A percentile compares a stretch with the other conserved stretches of the same genome.
phyloP scores from a whole-genome alignment of 2,888 invertebrate species.

The Incurvaria masculella region DNA sequence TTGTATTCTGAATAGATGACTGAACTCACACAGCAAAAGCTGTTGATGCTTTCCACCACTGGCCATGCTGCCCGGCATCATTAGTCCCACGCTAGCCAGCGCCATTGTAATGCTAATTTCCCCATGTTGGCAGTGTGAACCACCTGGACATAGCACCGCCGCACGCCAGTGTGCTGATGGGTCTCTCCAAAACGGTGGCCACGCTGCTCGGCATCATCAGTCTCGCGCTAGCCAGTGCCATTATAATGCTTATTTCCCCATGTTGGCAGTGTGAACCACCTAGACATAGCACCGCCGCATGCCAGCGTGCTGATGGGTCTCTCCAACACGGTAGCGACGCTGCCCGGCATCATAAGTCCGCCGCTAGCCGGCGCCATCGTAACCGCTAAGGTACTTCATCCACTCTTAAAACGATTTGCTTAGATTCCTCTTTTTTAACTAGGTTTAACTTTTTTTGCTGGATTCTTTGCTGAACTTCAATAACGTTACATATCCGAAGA shows the following conservation, averaged over 20 bases:
- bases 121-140: constrained; percentile 75
- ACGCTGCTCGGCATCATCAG: constrained; percentile 91
- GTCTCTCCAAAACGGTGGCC: constrained; percentile 86
- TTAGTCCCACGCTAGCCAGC: constrained; percentile 83
- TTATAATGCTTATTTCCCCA: constrained; percentile 71
- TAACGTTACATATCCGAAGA: too few species aligned
- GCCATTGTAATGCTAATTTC: constrained; percentile 69
- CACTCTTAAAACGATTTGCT: not conserved
- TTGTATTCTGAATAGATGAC: too few species aligned
- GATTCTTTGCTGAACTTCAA: too few species aligned
- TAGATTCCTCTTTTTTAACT: not conserved
- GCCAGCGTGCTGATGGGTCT: constrained; percentile 91
- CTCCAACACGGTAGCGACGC: constrained; percentile 85
- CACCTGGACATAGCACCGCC: constrained; percentile 90
- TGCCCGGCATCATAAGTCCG: constrained; percentile 91
- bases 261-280: constrained; percentile 75
- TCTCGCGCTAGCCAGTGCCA: constrained; percentile 75
- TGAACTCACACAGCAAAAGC: too few species aligned
- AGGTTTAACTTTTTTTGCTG: constrained; percentile 1
- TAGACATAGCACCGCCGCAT: constrained; percentile 90
- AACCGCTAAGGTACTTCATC: constrained; percentile 59
- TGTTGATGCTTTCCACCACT: constrained; percentile 94
- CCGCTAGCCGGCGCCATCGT: constrained; percentile 77
- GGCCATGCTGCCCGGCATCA: constrained; percentile 87
- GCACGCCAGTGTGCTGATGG: constrained; percentile 90